Evolutionary conservation across 2,113 vertebrate genomes (phyloP).

Genomic region (Pangasianodon hypophthalmus): DNA sequence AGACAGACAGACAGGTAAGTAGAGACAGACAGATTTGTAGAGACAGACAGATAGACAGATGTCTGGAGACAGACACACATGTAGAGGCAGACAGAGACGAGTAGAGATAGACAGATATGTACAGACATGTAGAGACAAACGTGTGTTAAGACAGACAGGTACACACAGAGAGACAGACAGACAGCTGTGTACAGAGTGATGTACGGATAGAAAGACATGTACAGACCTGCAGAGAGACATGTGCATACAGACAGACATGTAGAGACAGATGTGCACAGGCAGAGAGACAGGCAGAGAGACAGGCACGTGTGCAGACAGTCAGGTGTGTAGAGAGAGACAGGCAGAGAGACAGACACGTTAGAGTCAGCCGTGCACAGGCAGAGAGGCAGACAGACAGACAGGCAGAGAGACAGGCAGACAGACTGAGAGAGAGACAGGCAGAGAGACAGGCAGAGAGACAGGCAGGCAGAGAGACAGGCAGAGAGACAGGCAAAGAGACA

Average conservation of each 20-base stretch:
- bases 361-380: background rate
- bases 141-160: background rate
- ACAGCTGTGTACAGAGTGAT: no score
- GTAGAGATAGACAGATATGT: background rate
- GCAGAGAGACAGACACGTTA: no score
- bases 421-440: no score
- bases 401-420: background rate
- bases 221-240: no score
- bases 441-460: background rate
- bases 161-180: background rate
- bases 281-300: background rate
- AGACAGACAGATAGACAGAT: background rate
- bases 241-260: background rate
- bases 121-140: background rate
- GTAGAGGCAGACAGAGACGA: no score
- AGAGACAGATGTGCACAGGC: background rate
- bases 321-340: background rate
- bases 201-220: no score
- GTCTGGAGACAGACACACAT: no score
- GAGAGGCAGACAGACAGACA: background rate
- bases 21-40: background rate
- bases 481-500: no score
- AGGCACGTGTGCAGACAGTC: no score
- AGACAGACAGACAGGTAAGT: background rate
- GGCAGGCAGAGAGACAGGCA: no score